These are phyloP conservation scores for Ammodytes dubius DNA, from an alignment of 2,113 vertebrate genomes.

Conservation along the genomic window DNA sequence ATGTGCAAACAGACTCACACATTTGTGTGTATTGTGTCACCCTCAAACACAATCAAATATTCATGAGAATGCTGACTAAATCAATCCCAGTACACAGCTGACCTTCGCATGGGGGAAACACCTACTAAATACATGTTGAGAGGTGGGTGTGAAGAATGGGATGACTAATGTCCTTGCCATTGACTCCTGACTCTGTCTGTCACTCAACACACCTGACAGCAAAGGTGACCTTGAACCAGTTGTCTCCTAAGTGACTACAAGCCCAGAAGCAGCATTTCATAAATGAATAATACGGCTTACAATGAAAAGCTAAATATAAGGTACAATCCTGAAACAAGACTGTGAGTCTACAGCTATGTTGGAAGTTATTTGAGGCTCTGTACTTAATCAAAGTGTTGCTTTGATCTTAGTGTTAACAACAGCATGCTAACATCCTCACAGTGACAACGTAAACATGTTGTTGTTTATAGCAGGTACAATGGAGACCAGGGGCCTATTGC, in stretches of 20 bases:
- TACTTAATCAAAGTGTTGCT: neutral
- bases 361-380: neutral
- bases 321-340: neutral
- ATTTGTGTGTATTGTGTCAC: too few species aligned
- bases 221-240: constrained; percentile 46
- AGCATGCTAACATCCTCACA: neutral
- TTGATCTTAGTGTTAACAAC: neutral
- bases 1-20: neutral
- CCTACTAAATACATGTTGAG: constrained; percentile 46
- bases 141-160: constrained; percentile 34
- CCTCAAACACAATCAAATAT: constrained; percentile 29
- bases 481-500: too few species aligned
- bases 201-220: constrained; percentile 48
- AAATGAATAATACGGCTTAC: neutral
- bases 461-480: neutral
- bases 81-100: constrained; percentile 33
- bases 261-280: constrained; percentile 8
- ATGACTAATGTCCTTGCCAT: constrained; percentile 40
- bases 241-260: neutral
- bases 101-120: constrained; percentile 42
- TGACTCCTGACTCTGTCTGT: constrained; percentile 31
- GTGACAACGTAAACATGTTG: neutral
- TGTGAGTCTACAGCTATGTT: neutral
- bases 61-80: constrained; percentile 30
- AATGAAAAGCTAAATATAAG: constrained; percentile 4